These are phyloP conservation scores for Sturnus vulgaris DNA, from an alignment of 2,113 vertebrate species.

Conservation along the genomic window DNA sequence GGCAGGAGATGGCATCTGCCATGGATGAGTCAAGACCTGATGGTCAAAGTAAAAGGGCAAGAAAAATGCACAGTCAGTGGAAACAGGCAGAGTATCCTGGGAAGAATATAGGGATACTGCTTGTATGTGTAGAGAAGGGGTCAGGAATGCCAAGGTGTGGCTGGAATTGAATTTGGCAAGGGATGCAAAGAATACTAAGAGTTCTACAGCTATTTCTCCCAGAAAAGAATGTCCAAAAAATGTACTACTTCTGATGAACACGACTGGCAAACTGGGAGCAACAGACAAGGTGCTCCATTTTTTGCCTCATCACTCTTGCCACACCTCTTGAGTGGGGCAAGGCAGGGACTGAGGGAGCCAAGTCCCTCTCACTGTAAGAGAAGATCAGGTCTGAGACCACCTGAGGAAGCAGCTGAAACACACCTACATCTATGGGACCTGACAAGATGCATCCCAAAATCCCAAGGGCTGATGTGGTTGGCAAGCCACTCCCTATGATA, in stretches of 20 bases:
- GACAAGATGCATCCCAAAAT: background rate
- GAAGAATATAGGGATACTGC: background rate
- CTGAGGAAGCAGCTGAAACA: background rate
- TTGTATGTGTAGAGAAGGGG: background rate
- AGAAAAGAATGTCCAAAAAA: background rate
- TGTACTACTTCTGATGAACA: background rate
- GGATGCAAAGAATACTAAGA: background rate
- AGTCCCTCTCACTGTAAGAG: background rate
- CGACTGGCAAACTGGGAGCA: background rate
- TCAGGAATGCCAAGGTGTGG: background rate
- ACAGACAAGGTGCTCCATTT: background rate
- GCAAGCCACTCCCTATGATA: background rate
- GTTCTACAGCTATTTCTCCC: background rate
- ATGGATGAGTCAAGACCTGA: background rate
- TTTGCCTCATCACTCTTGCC: background rate
- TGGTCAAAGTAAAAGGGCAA: background rate
- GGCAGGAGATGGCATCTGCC: background rate
- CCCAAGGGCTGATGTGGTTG: background rate
- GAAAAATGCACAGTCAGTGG: background rate
- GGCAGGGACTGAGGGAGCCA: background rate
- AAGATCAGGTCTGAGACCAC: background rate
- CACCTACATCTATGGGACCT: fast-evolving
- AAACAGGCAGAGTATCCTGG: background rate
- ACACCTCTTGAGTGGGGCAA: background rate
- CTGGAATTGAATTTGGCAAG: background rate